These are phyloP conservation scores for Parauchenoglanis ngamensis DNA, from an alignment of 2,797 vertebrate species.

Conservation along the genomic window DNA sequence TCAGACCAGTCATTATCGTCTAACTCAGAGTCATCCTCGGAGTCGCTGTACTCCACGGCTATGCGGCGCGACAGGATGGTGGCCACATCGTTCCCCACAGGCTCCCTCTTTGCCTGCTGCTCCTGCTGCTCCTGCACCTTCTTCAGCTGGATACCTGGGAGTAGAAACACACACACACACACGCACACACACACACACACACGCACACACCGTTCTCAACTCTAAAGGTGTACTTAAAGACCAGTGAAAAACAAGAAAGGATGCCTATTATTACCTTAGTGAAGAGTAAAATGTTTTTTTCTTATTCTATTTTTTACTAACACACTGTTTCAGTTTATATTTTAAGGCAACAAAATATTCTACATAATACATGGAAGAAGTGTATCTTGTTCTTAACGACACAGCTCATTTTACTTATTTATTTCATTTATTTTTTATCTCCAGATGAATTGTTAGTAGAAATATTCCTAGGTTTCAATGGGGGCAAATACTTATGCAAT, in stretches of 20 bases:
- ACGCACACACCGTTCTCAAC: not conserved
- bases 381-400: not conserved
- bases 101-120: conserved; percentile 92
- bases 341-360: not conserved
- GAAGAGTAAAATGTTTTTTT: not conserved
- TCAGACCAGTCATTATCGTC: conserved; percentile 98
- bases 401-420: not conserved
- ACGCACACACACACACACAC: not conserved
- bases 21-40: conserved; percentile 92
- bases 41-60: conserved; percentile 96
- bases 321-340: not conserved
- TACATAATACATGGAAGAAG: not conserved
- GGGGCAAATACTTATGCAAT: not conserved
- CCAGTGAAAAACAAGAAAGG: not conserved
- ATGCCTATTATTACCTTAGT: not conserved
- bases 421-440: not conserved
- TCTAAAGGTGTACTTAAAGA: not conserved
- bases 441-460: not conserved
- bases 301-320: not conserved
- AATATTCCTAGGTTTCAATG: not conserved
- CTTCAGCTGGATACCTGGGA: conserved; percentile 92
- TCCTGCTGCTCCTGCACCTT: conserved; percentile 98
- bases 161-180: not conserved
- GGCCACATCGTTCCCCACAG: conserved; percentile 93
- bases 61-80: conserved; percentile 95